Base-by-base conservation (phyloP, 2,888 invertebrate genomes). In the Spialia ferax region DNA sequence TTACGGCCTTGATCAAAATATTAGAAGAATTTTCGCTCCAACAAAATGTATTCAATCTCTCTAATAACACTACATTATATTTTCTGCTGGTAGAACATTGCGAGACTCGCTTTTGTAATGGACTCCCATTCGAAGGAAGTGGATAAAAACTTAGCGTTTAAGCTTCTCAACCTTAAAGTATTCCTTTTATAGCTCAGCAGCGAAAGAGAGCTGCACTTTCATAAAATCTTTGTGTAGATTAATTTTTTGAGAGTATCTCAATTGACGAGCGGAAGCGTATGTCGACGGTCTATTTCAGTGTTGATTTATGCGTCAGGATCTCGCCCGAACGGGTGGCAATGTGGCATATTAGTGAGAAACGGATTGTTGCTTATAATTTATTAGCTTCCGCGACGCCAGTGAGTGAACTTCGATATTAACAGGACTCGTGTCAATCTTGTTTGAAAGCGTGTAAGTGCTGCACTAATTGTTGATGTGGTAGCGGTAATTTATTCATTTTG, bases 271-370 rank as follows among this genome's bases (percentile, higher is more conserved):
- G 91, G 91, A 91, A 86, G 80, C 84, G 79, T 78, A 73, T 80
- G 85, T 81, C 83, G 75, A 48, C 78, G 79, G 80, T 89, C 90
- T 91, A 91, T 91, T 91, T 91, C 83, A 80, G 89, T 82, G 81
- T 86, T 91, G 90, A 91, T 91, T 90, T 90, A 91, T 88, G 84
- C 74, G 78, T 75, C 75, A 77, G 81, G 82, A 84, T 86, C 84
- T 81, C 79, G 69, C 76, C 80, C 75, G 78, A 83, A 82, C 83
- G 82, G 79, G 81, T 83, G 85, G 85, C 85, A 85, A 85, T 83
- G 85, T 85, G 86, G 84, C 84, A 81, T 86, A 87, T 87, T 84
- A 87, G 86, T 85, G 79, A 77, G 83, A 78, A 83, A 81, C 78
- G 84, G 85, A 85, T 87, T 83, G 85, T 86, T 82, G 79, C 78